Percentiles rank a stretch among this genome's conserved stretches.
These are phyloP conservation scores for Tylochromis polylepis DNA, from an alignment of 2,113 vertebrate species.

Conservation along the genomic window DNA sequence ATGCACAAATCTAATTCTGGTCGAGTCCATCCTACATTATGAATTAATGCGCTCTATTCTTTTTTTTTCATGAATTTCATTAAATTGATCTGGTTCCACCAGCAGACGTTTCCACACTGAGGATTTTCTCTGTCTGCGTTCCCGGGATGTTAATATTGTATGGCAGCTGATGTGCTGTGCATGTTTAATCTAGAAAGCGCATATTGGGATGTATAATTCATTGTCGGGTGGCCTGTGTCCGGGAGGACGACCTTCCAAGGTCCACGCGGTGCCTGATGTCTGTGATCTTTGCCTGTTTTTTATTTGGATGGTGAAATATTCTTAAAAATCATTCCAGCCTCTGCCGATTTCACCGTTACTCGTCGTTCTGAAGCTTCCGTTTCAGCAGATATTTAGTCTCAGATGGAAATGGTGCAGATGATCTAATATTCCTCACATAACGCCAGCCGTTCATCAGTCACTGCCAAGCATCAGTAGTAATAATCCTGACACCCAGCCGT, in stretches of 20 bases:
- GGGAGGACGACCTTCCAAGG: accelerated
- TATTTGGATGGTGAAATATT: not conserved
- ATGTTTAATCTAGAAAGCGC: constrained; percentile 26
- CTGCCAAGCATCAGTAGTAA: constrained; percentile 2
- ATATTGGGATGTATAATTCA: constrained; percentile 62
- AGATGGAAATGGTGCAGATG: not conserved
- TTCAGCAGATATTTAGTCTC: not conserved
- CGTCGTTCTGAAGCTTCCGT: not conserved
- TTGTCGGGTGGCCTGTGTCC: not conserved
- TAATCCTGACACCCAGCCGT: not conserved
- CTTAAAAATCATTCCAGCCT: accelerated
- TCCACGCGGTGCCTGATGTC: not conserved
- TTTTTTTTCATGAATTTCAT: not conserved
- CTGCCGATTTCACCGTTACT: not conserved
- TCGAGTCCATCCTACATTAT: not conserved
- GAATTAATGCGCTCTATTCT: not conserved
- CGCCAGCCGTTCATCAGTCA: not conserved
- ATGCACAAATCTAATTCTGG: not conserved
- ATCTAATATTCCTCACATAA: not conserved
- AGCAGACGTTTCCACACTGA: not conserved
- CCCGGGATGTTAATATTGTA: constrained; percentile 58
- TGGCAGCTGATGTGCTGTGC: constrained; percentile 48
- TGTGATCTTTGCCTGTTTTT: not conserved
- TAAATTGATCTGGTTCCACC: not conserved
- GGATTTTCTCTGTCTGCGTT: not conserved